Evolutionary conservation across 2,113 vertebrate species (phyloP), one percentile per base, ranked within the genome.

Genomic region (Sphaerodactylus townsendi): DNA sequence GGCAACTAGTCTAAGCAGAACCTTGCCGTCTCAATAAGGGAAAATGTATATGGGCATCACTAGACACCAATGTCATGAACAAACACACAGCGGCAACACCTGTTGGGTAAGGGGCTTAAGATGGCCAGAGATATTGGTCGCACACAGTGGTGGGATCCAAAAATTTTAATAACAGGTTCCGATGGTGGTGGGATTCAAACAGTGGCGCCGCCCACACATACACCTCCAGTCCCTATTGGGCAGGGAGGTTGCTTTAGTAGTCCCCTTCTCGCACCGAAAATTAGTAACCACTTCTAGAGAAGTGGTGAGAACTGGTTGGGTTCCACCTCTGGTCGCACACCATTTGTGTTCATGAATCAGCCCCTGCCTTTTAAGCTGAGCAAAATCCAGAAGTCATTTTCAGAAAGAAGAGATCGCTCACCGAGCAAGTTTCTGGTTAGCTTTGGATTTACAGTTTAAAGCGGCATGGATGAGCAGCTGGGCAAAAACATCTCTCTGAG

Each of bases 401-500:
- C 11, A 71, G 39, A 37, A 46, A n/a, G 15, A 19, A 23, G 46
- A 2, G 86, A 95, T 92, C 92, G 99, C 98, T 92, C 91, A 99
- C 98, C 97, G 96, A 71, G 98, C 98, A 86, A 98, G 93, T 48
- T 96, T 97, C 89, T 81, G 95, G 89, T 98, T 96, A 68, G 84
- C 80, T 46, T 94, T 94, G 3, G 96, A 95, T 39, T 97, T 94
- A 0, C 97, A 98, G 81, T 97, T 98, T 73, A 99, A 89, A 79
- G 98, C 97, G 0, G 97, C 96, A 15, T 98, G 97, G 85, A 99
- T 97, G 64, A 99, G 77, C 15, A 99, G 83, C 88, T 97, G 98
- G 93, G 89, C 97, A 96, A 99, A 98, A 93, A 99, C 1, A 15
- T 99, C 99, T 87, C 98, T 98, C 99, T 99, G 95, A 15, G 93